Percentiles rank a stretch among this genome's conserved stretches.
These are phyloP conservation scores for Lamprologus lemairii DNA, from an alignment of 2,113 vertebrate genomes.

Conservation along the genomic window DNA sequence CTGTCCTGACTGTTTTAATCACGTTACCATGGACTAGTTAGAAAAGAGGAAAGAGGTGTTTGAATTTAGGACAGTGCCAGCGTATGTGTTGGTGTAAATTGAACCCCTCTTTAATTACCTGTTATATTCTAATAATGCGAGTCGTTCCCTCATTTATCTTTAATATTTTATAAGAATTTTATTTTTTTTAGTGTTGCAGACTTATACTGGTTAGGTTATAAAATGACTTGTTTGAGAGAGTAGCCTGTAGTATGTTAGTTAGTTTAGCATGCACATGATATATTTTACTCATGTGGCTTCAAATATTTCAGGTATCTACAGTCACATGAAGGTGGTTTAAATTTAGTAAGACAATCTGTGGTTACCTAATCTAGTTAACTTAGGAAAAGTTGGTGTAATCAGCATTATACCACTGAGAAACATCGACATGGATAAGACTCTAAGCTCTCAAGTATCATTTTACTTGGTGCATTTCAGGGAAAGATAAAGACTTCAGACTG, in stretches of 20 bases:
- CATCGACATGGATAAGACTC: neutral
- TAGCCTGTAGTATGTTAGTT: neutral
- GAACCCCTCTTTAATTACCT: neutral
- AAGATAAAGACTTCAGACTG: neutral
- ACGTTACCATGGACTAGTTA: neutral
- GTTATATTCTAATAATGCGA: neutral
- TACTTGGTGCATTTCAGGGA: neutral
- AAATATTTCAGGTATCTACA: neutral
- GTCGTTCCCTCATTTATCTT: neutral
- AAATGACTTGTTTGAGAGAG: neutral
- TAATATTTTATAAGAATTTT: neutral
- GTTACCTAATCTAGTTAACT: neutral
- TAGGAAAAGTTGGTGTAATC: neutral
- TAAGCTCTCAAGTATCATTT: neutral
- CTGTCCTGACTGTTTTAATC: slow-evolving; percentile 5
- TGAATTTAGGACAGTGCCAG: neutral
- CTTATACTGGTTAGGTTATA: neutral
- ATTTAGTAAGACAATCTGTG: neutral
- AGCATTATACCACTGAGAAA: neutral
- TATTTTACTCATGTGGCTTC: neutral
- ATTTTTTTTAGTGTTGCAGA: neutral
- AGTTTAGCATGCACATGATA: neutral
- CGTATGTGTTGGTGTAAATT: neutral
- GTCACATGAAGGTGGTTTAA: neutral
- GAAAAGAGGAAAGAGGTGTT: neutral